These are phyloP conservation scores for Mystacornis crossleyi DNA, from an alignment of 2,113 vertebrate genomes.

Conservation along the genomic window DNA sequence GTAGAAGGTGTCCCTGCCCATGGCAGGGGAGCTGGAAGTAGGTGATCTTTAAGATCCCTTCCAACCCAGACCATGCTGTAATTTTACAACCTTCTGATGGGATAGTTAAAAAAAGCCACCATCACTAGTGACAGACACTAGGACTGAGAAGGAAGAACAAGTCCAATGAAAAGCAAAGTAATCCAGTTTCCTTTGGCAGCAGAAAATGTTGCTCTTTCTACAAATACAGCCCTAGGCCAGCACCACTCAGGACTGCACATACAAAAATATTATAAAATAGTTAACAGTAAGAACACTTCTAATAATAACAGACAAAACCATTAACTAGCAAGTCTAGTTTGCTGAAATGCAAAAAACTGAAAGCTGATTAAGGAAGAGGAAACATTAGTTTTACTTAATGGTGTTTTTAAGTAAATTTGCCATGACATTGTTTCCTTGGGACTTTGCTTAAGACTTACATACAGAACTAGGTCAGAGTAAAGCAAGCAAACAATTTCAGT, in stretches of 20 bases:
- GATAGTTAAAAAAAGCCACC: neutral
- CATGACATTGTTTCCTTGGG: neutral
- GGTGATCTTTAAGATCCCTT: neutral
- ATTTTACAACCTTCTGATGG: neutral
- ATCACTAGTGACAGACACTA: neutral
- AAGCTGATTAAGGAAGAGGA: constrained; percentile 9
- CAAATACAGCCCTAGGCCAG: neutral
- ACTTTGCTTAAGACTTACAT: neutral
- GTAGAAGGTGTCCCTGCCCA: neutral
- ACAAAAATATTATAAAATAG: neutral
- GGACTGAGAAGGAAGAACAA: neutral
- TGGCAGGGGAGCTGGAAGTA: neutral
- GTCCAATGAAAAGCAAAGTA: neutral
- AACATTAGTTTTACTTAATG: constrained; percentile 1
- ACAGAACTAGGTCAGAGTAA: constrained; percentile 7
- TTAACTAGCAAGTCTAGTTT: neutral
- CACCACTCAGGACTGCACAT: neutral
- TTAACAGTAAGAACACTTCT: neutral
- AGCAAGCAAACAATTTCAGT: constrained; percentile 23
- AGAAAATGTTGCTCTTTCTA: neutral
- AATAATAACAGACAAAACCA: neutral
- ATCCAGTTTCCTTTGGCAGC: neutral
- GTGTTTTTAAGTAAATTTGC: constrained; percentile 29
- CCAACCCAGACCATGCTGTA: neutral
- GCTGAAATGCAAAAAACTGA: neutral